phyloP scores from a whole-genome alignment of 2,113 vertebrate genomes.

The Ailuropoda melanoleuca region DNA sequence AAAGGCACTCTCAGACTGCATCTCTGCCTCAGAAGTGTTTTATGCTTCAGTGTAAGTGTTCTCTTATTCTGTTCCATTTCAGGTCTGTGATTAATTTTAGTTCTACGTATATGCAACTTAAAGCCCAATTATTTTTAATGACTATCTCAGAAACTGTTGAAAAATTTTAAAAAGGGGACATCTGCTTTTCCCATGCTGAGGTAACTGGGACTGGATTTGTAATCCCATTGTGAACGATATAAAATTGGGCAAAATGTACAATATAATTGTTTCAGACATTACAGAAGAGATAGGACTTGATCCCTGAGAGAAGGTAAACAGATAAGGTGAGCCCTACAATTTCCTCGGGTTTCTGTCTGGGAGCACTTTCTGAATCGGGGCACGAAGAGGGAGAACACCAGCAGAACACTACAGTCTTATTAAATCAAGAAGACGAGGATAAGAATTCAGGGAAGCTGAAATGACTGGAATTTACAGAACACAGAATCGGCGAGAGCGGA shows the following conservation, averaged over 20 bases:
- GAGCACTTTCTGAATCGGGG: neutral
- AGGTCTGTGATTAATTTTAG: neutral
- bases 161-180: neutral
- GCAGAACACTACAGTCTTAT: neutral
- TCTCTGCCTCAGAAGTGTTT: neutral
- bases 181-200: neutral
- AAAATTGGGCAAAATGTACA: neutral
- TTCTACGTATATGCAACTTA: neutral
- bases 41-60: neutral
- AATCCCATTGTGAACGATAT: neutral
- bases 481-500: neutral
- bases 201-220: neutral
- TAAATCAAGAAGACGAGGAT: neutral
- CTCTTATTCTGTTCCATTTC: neutral
- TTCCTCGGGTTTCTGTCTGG: neutral
- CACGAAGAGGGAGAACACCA: neutral
- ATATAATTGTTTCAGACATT: neutral
- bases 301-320: neutral
- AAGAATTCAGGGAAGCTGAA: neutral
- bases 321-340: neutral
- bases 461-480: neutral
- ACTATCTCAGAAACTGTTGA: neutral
- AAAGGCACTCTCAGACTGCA: neutral
- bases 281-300: neutral
- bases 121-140: slow-evolving; percentile 5